phyloP scores from a whole-genome alignment of 2,113 vertebrate genomes.

The human (Homo sapiens) region GRCh38 chr13:33206501-33207000 shows the following conservation, averaged over 20 bases:
- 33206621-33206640: conserved; percentile 16
- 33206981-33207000: background rate
- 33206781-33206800: background rate
- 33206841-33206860: background rate
- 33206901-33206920: background rate
- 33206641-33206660: conserved; percentile 42
- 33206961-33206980: background rate
- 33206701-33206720: background rate
- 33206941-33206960: background rate
- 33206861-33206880: background rate
- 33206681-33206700: background rate
- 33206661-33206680: background rate
- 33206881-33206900: background rate
- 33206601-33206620: background rate
- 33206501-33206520: conserved; percentile 51
- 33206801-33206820: background rate
- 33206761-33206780: background rate
- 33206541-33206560: conserved; percentile 38
- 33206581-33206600: background rate
- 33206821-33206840: background rate
- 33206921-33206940: background rate
- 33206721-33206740: background rate
- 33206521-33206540: conserved; percentile 43
- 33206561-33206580: background rate
- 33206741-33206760: background rate